phyloP scores from a whole-genome alignment of 2,113 vertebrate genomes.

The Dermatemys mawii region DNA sequence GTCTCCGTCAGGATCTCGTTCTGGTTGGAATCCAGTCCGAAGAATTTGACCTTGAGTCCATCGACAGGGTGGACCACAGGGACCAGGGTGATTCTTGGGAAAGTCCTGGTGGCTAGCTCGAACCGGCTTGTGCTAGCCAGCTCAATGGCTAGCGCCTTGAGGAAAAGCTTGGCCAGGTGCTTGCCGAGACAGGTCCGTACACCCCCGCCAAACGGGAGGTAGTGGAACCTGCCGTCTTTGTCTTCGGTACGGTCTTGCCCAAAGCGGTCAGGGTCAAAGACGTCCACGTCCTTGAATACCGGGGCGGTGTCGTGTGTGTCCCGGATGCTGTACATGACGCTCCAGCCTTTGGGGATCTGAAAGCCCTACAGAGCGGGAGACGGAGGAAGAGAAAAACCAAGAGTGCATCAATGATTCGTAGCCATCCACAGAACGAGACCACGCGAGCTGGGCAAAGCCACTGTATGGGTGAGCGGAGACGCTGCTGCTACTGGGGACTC shows the following conservation, averaged over 20 bases:
- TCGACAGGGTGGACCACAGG: slow-evolving; percentile 94
- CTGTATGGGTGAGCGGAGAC: neutral
- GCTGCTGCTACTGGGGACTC: neutral
- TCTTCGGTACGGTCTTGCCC: slow-evolving; percentile 91
- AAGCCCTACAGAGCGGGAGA: slow-evolving; percentile 83
- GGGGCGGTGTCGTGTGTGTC: slow-evolving; percentile 96
- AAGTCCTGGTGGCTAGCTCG: slow-evolving; percentile 93
- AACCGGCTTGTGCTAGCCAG: slow-evolving; percentile 94
- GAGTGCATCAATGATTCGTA: rapidly evolving
- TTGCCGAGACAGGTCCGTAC: slow-evolving; percentile 97
- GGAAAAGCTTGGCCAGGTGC: slow-evolving; percentile 95
- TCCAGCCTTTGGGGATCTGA: slow-evolving; percentile 98
- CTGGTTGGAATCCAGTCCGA: slow-evolving; percentile 98
- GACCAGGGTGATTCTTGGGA: slow-evolving; percentile 91
- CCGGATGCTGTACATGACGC: slow-evolving; percentile 98
- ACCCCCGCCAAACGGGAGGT: slow-evolving; percentile 94
- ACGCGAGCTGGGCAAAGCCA: rapidly evolving
- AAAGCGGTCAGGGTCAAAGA: slow-evolving; percentile 95
- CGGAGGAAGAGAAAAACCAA: neutral
- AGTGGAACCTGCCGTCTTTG: slow-evolving; percentile 95
- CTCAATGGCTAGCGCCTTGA: slow-evolving; percentile 93
- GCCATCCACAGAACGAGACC: neutral
- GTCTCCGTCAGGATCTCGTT: slow-evolving; percentile 96
- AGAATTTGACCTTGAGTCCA: slow-evolving; percentile 95
- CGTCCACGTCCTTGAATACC: slow-evolving; percentile 92